phyloP scores from a whole-genome alignment of 2,888 invertebrate genomes.

The Lingula anatina region DNA sequence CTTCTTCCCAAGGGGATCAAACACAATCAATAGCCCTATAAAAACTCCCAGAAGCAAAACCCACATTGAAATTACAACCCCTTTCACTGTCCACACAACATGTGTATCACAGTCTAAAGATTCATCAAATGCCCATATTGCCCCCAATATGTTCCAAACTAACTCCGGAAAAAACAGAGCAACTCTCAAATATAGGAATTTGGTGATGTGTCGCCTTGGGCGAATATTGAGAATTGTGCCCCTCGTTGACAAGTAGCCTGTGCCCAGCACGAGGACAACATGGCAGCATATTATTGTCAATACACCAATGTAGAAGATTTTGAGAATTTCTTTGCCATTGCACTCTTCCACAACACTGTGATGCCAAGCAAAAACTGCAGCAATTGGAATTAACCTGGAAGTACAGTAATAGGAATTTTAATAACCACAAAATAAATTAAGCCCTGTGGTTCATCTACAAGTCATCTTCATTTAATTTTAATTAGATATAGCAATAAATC shows the following conservation, averaged over 20 bases:
- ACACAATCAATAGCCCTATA: conserved; percentile 71
- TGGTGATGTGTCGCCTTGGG: conserved; percentile 67
- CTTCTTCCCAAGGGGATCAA: conserved; percentile 76
- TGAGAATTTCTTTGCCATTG: conserved; percentile 67
- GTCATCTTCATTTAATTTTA: no score
- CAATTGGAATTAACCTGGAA: conserved; percentile 64
- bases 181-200: conserved; percentile 66
- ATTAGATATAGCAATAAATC: no score
- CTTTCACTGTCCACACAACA: conserved; percentile 52
- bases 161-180: conserved; percentile 73
- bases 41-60: conserved; percentile 65
- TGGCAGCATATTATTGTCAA: conserved; percentile 39
- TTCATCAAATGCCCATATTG: conserved; percentile 70
- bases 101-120: conserved; percentile 24
- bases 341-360: conserved; percentile 68
- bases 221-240: conserved; percentile 75
- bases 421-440: no score
- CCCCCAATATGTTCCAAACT: conserved; percentile 73
- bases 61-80: conserved; percentile 78
- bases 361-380: conserved; percentile 60
- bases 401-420: conserved; percentile 18
- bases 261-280: conserved; percentile 45
- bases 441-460: no score
- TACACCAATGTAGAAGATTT: conserved; percentile 66
- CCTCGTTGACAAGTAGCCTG: conserved; percentile 50